phyloP scores from a whole-genome alignment of 2,888 invertebrate genomes.

The Tineola bisselliella region DNA sequence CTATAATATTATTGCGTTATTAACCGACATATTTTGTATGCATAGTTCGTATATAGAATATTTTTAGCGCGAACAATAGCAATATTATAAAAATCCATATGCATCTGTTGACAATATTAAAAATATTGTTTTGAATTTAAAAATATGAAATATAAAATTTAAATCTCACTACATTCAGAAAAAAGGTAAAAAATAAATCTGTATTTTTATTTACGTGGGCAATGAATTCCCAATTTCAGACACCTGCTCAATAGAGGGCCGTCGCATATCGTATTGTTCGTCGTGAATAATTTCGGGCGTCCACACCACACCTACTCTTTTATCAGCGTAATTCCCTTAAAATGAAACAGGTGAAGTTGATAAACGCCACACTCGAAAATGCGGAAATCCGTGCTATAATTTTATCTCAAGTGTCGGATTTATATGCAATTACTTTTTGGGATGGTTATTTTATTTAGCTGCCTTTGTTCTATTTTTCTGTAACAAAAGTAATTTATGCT shows the following conservation, averaged over 20 bases:
- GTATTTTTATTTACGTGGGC: conserved; percentile 52
- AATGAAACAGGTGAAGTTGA: conserved; percentile 33
- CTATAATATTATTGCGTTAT: too few species aligned
- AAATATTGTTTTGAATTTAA: conserved; percentile 23
- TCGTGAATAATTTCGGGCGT: conserved; percentile 37
- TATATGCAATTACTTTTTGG: background rate
- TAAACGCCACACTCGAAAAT: background rate
- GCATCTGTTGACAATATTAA: too few species aligned
- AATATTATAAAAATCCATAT: too few species aligned
- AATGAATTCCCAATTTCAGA: conserved; percentile 53
- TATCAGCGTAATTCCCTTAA: conserved; percentile 40
- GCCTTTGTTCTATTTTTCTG: background rate
- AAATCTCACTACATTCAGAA: background rate
- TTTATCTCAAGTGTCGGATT: background rate
- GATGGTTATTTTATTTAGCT: background rate
- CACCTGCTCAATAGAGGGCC: conserved; percentile 44
- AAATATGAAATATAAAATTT: conserved; percentile 24
- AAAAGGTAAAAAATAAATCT: conserved; percentile 13
- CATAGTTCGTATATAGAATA: too few species aligned
- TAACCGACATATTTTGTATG: too few species aligned
- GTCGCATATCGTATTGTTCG: conserved; percentile 37
- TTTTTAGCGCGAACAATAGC: too few species aligned
- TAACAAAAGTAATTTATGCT: background rate
- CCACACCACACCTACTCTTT: conserved; percentile 28
- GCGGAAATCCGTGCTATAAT: background rate